phyloP scores from a whole-genome alignment of 2,888 invertebrate species.

The Bellardia pandia region DNA sequence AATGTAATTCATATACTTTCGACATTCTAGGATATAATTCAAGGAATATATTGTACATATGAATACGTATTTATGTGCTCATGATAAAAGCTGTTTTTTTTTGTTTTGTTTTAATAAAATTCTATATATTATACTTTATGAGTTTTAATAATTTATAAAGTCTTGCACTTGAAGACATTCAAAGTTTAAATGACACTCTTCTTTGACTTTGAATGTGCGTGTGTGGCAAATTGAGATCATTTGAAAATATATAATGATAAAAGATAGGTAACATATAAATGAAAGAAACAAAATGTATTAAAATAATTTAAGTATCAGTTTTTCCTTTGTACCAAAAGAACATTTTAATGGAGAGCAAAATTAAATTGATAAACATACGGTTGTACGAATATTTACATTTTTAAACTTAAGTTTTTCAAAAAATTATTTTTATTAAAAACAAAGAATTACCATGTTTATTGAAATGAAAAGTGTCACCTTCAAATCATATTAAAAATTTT shows the following conservation, averaged over 20 bases:
- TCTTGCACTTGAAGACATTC: constrained; percentile 29
- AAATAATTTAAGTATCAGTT: neutral
- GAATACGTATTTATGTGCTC: neutral
- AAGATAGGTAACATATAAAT: neutral
- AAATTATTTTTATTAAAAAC: no score
- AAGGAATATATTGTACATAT: neutral
- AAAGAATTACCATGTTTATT: no score
- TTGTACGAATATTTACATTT: no score
- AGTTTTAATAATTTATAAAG: constrained; percentile 25
- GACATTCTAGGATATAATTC: constrained; percentile 12
- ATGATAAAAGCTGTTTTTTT: constrained; percentile 2
- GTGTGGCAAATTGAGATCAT: constrained; percentile 1
- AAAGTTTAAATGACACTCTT: constrained; percentile 33
- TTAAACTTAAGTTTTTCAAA: no score
- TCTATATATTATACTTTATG: constrained; percentile 1
- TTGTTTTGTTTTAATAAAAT: neutral
- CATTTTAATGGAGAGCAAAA: neutral
- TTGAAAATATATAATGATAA: constrained; percentile 20
- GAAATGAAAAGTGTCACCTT: no score
- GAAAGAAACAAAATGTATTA: neutral
- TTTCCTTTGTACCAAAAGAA: neutral
- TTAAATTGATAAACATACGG: neutral
- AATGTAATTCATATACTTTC: neutral
- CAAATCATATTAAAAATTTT: no score
- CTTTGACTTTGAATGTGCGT: neutral